Conservation (phyloP, 2,797 vertebrate species). For the Enteromius unitaeniatus region DNA sequence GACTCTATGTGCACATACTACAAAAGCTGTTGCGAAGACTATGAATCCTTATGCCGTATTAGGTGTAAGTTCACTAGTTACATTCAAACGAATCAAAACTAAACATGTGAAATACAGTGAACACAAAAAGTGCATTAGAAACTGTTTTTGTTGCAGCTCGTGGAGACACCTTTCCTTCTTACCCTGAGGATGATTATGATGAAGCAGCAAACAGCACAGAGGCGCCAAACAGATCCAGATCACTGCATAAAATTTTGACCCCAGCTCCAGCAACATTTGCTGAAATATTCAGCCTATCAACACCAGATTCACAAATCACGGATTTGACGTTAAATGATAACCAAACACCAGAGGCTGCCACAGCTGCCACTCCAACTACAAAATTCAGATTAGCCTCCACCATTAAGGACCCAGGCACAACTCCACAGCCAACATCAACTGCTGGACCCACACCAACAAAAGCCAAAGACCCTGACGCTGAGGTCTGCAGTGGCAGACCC, state of each 20-base stretch:
- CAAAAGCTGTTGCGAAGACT: constrained; percentile 91
- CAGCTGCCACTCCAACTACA: constrained; percentile 31
- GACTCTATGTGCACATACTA: constrained; percentile 92
- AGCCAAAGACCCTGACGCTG: constrained; percentile 71
- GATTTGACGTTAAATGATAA: not conserved
- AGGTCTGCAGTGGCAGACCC: constrained; percentile 83
- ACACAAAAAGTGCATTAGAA: not conserved
- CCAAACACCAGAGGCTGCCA: constrained; percentile 29
- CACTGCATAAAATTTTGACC: not conserved
- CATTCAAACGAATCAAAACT: not conserved
- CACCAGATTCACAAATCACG: not conserved
- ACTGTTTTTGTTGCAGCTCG: constrained; percentile 73
- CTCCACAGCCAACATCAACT: not conserved
- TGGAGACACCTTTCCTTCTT: constrained; percentile 86
- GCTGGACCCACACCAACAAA: not conserved
- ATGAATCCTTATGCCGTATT: constrained; percentile 76
- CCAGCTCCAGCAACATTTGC: not conserved
- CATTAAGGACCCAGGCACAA: constrained; percentile 30
- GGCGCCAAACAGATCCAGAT: not conserved
- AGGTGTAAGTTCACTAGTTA: constrained; percentile 76
- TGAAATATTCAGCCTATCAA: constrained; percentile 20
- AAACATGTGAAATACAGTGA: not conserved
- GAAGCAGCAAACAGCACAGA: constrained; percentile 49
- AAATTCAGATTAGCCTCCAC: not conserved
- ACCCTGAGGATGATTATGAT: constrained; percentile 85